Evolutionary conservation across 2,797 vertebrate species (phyloP).

Genomic region (Darevskia mixta): DNA sequence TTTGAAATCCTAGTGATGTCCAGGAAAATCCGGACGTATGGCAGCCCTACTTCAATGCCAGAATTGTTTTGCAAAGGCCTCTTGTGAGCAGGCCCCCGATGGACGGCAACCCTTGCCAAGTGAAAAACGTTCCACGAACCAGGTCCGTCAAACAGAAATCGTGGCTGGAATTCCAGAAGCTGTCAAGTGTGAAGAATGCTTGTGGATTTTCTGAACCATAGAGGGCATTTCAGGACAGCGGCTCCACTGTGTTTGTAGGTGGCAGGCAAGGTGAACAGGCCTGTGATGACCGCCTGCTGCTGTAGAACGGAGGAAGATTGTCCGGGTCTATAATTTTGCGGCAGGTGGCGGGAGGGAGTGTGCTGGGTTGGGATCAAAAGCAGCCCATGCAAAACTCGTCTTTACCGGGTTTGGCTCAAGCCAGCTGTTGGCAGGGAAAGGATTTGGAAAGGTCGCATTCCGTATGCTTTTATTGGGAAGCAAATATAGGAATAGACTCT

Average conservation of each 20-base stretch:
- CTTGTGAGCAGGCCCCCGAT: not conserved
- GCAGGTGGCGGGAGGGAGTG: not conserved
- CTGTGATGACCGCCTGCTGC: not conserved
- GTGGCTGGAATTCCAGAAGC: not conserved
- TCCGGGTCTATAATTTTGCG: constrained; percentile 5
- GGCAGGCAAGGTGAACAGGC: not conserved
- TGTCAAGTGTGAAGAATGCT: too few species aligned
- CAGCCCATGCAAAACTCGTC: not conserved
- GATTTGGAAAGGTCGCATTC: not conserved
- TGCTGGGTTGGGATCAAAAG: not conserved
- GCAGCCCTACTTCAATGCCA: not conserved
- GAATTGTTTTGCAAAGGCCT: fast-evolving
- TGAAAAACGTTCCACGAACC: not conserved
- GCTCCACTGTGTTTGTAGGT: not conserved
- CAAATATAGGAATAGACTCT: not conserved
- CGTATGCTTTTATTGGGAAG: not conserved
- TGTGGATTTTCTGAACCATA: not conserved
- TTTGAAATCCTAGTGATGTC: too few species aligned
- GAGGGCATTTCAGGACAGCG: not conserved
- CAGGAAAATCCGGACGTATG: too few species aligned
- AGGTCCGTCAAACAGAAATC: not conserved
- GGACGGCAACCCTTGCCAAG: not conserved
- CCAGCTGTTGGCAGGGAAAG: not conserved
- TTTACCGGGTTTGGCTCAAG: not conserved
- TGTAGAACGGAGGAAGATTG: too few species aligned